Conservation (phyloP, 2,113 vertebrate genomes). For the Atrichornis clamosus region DNA sequence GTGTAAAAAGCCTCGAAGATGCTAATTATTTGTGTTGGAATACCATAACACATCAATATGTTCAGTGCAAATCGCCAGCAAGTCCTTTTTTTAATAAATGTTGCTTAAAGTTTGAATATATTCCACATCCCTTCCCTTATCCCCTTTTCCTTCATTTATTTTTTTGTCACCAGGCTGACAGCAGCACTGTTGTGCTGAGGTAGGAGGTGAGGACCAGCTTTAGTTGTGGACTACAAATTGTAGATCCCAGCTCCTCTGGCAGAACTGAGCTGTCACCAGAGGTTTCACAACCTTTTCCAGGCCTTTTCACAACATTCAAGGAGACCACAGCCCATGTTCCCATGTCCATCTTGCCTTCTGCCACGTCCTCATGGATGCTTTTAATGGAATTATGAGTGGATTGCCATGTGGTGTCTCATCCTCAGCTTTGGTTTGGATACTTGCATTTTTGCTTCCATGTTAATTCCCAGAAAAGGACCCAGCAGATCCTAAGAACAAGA, state of each 20-base stretch:
- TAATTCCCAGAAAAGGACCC: background rate
- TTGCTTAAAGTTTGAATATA: background rate
- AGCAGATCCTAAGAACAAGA: background rate
- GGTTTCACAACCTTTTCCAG: background rate
- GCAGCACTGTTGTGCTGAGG: background rate
- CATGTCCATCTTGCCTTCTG: background rate
- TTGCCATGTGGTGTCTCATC: background rate
- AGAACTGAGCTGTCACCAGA: background rate
- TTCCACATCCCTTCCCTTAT: background rate
- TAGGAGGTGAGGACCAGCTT: background rate
- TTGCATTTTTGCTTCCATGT: background rate
- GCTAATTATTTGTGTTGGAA: constrained; percentile 53
- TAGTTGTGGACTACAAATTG: background rate
- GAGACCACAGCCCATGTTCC: background rate
- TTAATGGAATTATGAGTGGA: background rate
- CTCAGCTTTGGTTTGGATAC: background rate
- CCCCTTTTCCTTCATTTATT: background rate
- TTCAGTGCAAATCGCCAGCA: background rate
- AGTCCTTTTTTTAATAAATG: background rate
- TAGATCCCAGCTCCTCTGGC: background rate
- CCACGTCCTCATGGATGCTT: background rate
- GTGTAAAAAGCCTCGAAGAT: constrained; percentile 47
- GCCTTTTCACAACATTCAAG: background rate
- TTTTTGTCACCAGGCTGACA: background rate
- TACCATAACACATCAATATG: constrained; percentile 19